A percentile compares a stretch with the other conserved stretches of the same genome.
These are phyloP conservation scores for Ictidomys tridecemlineatus DNA, from an alignment of 2,113 vertebrate genomes.

Conservation along the genomic window DNA sequence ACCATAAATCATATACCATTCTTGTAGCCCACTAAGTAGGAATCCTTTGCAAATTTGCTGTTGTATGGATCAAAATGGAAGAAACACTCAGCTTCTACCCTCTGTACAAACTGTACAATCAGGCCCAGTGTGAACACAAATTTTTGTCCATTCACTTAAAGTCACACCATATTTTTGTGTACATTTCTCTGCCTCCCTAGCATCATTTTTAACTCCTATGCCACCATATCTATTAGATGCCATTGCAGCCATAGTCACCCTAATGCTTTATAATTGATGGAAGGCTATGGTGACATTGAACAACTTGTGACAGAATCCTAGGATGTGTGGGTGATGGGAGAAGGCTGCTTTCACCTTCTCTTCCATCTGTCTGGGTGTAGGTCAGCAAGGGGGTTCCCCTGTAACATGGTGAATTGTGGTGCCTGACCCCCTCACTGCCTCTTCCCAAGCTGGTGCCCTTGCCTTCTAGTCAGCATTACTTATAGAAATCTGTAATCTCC, in stretches of 20 bases:
- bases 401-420: too few relatives aligned
- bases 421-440: background rate
- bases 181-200: background rate
- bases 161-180: background rate
- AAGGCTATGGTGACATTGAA: background rate
- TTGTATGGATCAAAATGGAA: background rate
- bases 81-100: background rate
- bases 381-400: too few relatives aligned
- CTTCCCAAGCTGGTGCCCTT: background rate
- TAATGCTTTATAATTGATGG: background rate
- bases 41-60: background rate
- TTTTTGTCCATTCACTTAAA: background rate
- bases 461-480: background rate
- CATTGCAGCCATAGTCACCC: background rate
- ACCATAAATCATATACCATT: background rate
- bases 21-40: background rate
- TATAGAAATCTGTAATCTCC: background rate
- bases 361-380: background rate
- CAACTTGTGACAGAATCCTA: background rate
- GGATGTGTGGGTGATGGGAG: accelerated
- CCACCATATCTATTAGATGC: accelerated
- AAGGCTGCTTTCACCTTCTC: background rate
- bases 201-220: background rate
- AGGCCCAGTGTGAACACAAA: background rate
- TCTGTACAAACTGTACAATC: background rate